Evolutionary conservation across 2,888 invertebrate species (phyloP).

Genomic region (Gerris lacustris): DNA sequence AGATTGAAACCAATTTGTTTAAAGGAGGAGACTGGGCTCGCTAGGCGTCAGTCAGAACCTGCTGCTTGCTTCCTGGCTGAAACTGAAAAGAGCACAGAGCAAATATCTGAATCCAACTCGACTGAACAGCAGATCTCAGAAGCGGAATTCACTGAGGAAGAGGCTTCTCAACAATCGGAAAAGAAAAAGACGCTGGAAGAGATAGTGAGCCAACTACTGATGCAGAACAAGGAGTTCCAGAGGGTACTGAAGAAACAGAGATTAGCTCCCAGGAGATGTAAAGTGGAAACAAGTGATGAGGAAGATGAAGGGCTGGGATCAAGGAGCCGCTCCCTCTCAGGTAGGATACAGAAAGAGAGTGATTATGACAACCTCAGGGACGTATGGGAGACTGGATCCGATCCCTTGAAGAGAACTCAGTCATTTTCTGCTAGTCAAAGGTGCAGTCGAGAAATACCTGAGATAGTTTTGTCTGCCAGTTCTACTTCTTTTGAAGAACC

Average conservation of each 20-base stretch:
- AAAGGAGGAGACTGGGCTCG: conserved; percentile 20
- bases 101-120: conserved; percentile 31
- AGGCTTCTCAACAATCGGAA: conserved; percentile 25
- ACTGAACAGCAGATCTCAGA: conserved; percentile 35
- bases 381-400: conserved; percentile 26
- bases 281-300: conserved; percentile 32
- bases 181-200: conserved; percentile 53
- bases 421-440: conserved; percentile 33
- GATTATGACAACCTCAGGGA: conserved; percentile 29
- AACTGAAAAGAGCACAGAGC: conserved; percentile 16
- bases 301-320: conserved; percentile 25
- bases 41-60: conserved; percentile 22
- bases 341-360: conserved; percentile 20
- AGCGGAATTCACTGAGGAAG: conserved; percentile 11
- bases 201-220: conserved; percentile 67
- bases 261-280: conserved; percentile 42
- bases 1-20: neutral
- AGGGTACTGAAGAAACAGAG: conserved; percentile 63
- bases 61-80: conserved; percentile 14
- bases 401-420: conserved; percentile 34
- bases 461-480: conserved; percentile 26
- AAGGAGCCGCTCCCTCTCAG: conserved; percentile 24
- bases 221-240: conserved; percentile 73
- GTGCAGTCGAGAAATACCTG: conserved; percentile 19
- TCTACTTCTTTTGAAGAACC: conserved; percentile 39